Percentiles rank a stretch among this genome's conserved stretches.
These are phyloP conservation scores for Mythimna albipuncta DNA, from an alignment of 2,888 invertebrate species.

Conservation along the genomic window DNA sequence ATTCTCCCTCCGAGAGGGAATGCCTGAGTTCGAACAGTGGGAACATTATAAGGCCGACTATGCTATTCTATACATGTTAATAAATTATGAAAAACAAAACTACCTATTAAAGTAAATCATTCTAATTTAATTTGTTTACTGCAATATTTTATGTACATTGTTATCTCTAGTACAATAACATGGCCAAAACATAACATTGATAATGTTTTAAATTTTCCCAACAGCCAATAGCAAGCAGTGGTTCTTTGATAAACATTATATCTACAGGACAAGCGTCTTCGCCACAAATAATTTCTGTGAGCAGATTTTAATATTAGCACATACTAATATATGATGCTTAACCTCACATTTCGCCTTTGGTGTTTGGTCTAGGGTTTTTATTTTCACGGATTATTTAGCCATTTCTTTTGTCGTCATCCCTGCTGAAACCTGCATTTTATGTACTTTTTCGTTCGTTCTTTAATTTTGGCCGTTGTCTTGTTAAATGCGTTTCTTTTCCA, in stretches of 20 bases:
- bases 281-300: conserved; percentile 87
- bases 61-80: too few species aligned
- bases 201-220: conserved; percentile 71
- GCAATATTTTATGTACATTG: neutral
- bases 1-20: too few species aligned
- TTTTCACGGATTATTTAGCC: conserved; percentile 55
- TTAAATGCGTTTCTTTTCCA: conserved; percentile 22
- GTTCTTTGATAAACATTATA: conserved; percentile 89
- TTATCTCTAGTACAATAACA: neutral
- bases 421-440: conserved; percentile 29
- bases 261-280: conserved; percentile 88
- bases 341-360: conserved; percentile 60
- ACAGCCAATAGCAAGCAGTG: conserved; percentile 88
- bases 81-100: neutral
- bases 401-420: conserved; percentile 23
- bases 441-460: conserved; percentile 20
- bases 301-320: conserved; percentile 73
- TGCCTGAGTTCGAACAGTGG: too few species aligned
- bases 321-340: conserved; percentile 69
- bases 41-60: too few species aligned
- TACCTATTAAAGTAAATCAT: neutral
- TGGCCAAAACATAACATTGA: conserved; percentile 32
- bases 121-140: neutral
- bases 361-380: conserved; percentile 65
- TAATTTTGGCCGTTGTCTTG: conserved; percentile 26